A percentile compares a stretch with the other conserved stretches of the same genome.
Conservation (phyloP, 2,888 invertebrate species). For the Ptychoptera contaminata region DNA sequence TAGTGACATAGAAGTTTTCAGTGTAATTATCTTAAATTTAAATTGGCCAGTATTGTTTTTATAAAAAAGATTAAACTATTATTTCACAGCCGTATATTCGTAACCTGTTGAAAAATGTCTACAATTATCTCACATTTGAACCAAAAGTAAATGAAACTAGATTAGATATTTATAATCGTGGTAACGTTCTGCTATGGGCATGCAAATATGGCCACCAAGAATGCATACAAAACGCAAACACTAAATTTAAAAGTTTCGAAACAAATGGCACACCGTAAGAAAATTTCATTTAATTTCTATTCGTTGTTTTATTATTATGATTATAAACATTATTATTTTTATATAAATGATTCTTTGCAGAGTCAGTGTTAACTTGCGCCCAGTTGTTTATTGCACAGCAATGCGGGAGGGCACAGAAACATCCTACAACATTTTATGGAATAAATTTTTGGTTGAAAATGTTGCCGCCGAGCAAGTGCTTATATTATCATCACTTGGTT, state of each 20-base stretch:
- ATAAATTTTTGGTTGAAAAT: slow-evolving; percentile 38
- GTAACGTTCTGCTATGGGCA: slow-evolving; percentile 42
- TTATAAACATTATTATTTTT: background rate
- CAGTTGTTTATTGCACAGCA: slow-evolving; percentile 59
- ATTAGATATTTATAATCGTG: slow-evolving; percentile 41
- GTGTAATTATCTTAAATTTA: slow-evolving; percentile 5
- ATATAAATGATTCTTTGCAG: slow-evolving; percentile 28
- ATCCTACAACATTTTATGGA: slow-evolving; percentile 51
- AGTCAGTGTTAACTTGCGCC: slow-evolving; percentile 46
- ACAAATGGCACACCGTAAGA: background rate
- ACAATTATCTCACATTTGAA: slow-evolving; percentile 34
- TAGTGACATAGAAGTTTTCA: slow-evolving; percentile 5
- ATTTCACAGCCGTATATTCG: slow-evolving; percentile 32
- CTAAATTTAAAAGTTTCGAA: slow-evolving; percentile 23
- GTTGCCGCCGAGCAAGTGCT: slow-evolving; percentile 52
- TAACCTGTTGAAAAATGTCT: slow-evolving; percentile 32
- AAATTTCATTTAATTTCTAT: background rate
- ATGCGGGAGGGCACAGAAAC: slow-evolving; percentile 42
- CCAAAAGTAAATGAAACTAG: slow-evolving; percentile 31
- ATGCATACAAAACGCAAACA: slow-evolving; percentile 36
- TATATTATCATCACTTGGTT: slow-evolving; percentile 50
- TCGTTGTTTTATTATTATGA: background rate
- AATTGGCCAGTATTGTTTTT: background rate
- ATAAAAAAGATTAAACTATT: slow-evolving; percentile 1
- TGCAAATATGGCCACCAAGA: slow-evolving; percentile 43